Evolutionary conservation across 1,140 invertebrate species (phyloP).

Genomic region (Calephelis virginiensis): DNA sequence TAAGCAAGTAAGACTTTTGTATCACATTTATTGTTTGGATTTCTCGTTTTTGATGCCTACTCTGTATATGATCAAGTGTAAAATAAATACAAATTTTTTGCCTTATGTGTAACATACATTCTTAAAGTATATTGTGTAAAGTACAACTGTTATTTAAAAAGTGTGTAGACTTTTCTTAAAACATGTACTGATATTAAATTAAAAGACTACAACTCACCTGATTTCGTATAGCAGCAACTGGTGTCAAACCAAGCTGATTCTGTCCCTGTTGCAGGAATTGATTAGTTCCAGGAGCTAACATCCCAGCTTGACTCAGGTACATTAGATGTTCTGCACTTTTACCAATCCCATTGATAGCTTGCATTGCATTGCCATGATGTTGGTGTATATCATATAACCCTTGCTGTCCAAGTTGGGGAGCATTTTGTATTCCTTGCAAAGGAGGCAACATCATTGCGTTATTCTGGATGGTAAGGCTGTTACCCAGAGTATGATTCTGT

Average conservation of each 20-base stretch:
- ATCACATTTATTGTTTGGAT: too few relatives aligned
- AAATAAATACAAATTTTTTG: too few relatives aligned
- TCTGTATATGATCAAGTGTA: too few relatives aligned
- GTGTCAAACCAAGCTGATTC: constrained; percentile 79
- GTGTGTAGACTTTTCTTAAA: too few relatives aligned
- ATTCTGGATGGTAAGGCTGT: constrained; percentile 64
- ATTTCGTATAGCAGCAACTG: constrained; percentile 77
- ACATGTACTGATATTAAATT: too few relatives aligned
- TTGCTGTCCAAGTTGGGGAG: constrained; percentile 67
- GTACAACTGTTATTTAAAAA: too few relatives aligned
- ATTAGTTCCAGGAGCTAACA: constrained; percentile 81
- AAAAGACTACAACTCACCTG: constrained; percentile 61
- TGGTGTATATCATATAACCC: constrained; percentile 79
- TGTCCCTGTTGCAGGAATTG: constrained; percentile 82
- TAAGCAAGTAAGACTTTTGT: too few relatives aligned
- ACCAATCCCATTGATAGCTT: constrained; percentile 79
- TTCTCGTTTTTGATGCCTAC: too few relatives aligned
- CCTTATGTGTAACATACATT: too few relatives aligned
- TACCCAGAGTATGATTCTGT: constrained; percentile 67
- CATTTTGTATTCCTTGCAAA: constrained; percentile 69
- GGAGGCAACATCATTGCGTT: constrained; percentile 70
- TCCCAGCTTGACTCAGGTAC: constrained; percentile 83
- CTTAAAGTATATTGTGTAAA: too few relatives aligned
- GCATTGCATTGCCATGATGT: constrained; percentile 74
- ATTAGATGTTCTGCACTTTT: constrained; percentile 83